A percentile compares a stretch with the other conserved stretches of the same genome.
phyloP scores from a whole-genome alignment of 2,797 vertebrate genomes.

The Peromyscus attwateri region DNA sequence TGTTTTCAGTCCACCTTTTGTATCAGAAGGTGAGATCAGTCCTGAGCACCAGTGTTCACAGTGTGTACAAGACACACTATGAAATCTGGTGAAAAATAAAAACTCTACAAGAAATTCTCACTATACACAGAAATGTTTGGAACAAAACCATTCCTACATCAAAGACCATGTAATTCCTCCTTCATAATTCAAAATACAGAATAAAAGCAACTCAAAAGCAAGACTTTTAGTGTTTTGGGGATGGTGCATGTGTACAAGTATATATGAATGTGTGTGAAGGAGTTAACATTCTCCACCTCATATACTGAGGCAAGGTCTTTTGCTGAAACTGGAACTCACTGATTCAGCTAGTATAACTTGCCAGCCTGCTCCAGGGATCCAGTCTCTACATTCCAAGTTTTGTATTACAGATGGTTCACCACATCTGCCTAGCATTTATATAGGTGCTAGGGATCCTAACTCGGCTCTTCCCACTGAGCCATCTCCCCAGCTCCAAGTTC shows the following conservation, averaged over 20 bases:
- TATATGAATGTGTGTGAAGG: not conserved
- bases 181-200: slow-evolving; percentile 40
- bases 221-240: not conserved
- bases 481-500: not conserved
- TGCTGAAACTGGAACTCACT: not conserved
- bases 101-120: not conserved
- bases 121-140: not conserved
- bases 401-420: not conserved
- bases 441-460: not conserved
- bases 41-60: not conserved
- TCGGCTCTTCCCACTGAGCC: not conserved
- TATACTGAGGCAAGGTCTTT: not conserved
- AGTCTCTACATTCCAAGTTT: not conserved
- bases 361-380: not conserved
- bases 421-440: not conserved
- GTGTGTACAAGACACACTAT: not conserved
- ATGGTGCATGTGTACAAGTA: not conserved
- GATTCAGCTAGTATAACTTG: not conserved
- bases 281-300: not conserved
- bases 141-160: slow-evolving; percentile 44
- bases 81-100: not conserved
- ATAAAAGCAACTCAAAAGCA: not conserved
- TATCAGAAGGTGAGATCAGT: not conserved
- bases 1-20: not conserved
- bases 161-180: not conserved